Evolutionary conservation across 2,888 invertebrate species (phyloP).

Genomic region (Synergus gifuensis): DNA sequence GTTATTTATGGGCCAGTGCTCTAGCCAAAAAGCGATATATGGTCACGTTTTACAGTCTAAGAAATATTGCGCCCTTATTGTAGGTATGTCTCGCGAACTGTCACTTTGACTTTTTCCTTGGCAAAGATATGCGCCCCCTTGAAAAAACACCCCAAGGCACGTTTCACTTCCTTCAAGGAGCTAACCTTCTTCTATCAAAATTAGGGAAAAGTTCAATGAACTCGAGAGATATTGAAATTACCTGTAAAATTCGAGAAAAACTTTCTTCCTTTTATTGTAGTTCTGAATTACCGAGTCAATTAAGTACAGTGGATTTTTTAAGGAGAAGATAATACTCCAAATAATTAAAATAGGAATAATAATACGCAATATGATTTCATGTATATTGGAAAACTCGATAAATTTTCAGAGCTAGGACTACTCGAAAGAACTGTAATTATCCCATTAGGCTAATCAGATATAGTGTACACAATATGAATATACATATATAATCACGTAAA

Average conservation of each 20-base stretch:
- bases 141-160: background rate
- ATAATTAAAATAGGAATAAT: no score
- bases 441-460: background rate
- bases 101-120: slow-evolving; percentile 1
- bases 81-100: background rate
- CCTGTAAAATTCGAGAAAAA: background rate
- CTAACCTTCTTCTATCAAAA: background rate
- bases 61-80: slow-evolving; percentile 5
- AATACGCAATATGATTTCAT: no score
- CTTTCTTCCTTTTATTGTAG: no score
- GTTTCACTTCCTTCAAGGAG: background rate
- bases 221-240: background rate
- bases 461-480: background rate
- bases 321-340: no score
- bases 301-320: no score
- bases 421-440: background rate
- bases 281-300: no score
- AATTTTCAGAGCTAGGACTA: no score
- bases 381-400: no score
- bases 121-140: background rate
- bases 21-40: background rate
- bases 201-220: background rate
- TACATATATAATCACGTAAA: background rate
- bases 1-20: background rate
- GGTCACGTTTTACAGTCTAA: background rate